Evolutionary conservation across 2,888 invertebrate genomes (phyloP).

Genomic region (Epirrhoe alternata): DNA sequence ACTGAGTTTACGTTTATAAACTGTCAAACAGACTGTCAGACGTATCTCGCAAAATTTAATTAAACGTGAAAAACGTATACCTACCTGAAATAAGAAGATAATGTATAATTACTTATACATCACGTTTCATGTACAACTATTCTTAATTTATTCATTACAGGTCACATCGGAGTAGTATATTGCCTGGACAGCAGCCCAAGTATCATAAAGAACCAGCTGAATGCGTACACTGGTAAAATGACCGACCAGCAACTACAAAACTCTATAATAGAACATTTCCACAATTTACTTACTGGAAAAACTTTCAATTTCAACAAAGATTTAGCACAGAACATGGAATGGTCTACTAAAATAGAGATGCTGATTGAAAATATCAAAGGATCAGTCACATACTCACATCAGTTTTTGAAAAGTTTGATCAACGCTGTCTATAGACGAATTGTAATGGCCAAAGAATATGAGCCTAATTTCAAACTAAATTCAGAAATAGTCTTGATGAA

Average conservation of each 20-base stretch:
- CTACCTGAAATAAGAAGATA: no score
- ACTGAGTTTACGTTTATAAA: no score
- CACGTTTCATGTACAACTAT: no score
- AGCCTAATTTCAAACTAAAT: conserved; percentile 48
- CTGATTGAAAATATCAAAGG: background rate
- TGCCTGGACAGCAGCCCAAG: conserved; percentile 62
- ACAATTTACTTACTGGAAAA: background rate
- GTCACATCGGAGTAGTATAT: conserved; percentile 48
- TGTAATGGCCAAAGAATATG: conserved; percentile 45
- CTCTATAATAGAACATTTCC: background rate
- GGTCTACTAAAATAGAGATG: background rate
- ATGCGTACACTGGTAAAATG: conserved; percentile 50
- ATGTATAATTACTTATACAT: no score
- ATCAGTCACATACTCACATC: background rate
- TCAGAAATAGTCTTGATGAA: conserved; percentile 55
- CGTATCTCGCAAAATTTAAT: no score
- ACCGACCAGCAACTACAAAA: conserved; percentile 49
- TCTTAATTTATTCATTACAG: background rate
- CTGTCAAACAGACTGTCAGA: no score
- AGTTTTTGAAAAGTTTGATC: conserved; percentile 45
- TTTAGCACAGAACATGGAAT: background rate
- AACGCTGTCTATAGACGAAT: conserved; percentile 49
- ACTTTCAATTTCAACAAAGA: background rate
- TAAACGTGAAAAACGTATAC: no score
- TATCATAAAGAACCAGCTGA: conserved; percentile 48